Percentiles rank a stretch among this genome's conserved stretches.
Conservation (phyloP, 2,797 vertebrate genomes). For the Bradypodion pumilum region DNA sequence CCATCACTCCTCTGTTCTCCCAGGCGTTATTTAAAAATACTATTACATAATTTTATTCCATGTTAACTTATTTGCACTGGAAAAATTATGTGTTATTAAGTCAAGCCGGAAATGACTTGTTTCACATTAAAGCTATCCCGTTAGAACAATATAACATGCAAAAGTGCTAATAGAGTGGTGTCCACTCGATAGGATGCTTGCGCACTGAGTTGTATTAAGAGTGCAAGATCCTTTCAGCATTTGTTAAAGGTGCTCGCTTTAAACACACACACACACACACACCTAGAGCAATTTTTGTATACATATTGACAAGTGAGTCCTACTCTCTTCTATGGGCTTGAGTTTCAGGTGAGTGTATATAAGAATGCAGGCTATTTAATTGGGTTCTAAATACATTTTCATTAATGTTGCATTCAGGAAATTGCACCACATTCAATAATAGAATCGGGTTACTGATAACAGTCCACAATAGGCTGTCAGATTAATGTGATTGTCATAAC, state of each 20-base stretch:
- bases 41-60: background rate
- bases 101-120: background rate
- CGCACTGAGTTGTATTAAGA: background rate
- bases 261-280: background rate
- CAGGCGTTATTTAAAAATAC: background rate
- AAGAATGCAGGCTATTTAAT: accelerated
- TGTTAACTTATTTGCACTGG: background rate
- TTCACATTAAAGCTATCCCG: background rate
- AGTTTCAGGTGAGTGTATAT: background rate
- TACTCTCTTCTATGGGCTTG: background rate
- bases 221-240: background rate
- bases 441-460: background rate
- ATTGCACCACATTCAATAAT: background rate
- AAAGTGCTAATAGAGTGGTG: background rate
- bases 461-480: background rate
- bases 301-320: background rate
- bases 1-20: too few species aligned
- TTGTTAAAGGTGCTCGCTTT: background rate
- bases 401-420: background rate
- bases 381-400: background rate
- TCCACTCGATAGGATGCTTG: accelerated
- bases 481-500: background rate
- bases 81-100: background rate
- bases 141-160: background rate
- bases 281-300: background rate